phyloP scores from a whole-genome alignment of 2,888 invertebrate species.

The Agrochola litura region DNA sequence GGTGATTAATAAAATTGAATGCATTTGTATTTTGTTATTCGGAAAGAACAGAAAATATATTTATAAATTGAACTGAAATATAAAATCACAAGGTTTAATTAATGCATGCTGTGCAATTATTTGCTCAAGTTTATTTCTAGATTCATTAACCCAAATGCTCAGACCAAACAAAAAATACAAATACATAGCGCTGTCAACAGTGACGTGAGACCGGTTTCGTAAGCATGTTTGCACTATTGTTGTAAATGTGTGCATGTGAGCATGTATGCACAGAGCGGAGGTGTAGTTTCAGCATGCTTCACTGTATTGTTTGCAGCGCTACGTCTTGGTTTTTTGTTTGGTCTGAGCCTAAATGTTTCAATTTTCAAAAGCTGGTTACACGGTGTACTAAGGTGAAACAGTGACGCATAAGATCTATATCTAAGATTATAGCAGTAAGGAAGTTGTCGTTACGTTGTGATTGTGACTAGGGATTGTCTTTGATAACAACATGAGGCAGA shows the following conservation, averaged over 20 bases:
- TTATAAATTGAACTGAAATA: neutral
- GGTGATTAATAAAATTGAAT: constrained; percentile 9
- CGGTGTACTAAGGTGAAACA: neutral
- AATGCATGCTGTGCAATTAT: neutral
- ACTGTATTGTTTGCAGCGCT: too few relatives aligned
- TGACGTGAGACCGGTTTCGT: too few relatives aligned
- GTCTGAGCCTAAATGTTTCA: neutral
- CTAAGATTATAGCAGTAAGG: neutral
- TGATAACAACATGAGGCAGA: too few relatives aligned
- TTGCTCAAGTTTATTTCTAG: neutral
- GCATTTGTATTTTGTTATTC: neutral
- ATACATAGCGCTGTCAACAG: too few relatives aligned
- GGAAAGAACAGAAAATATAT: neutral
- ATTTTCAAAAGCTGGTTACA: neutral
- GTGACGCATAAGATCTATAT: neutral
- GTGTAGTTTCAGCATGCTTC: too few relatives aligned
- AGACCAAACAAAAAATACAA: too few relatives aligned
- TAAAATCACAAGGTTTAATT: neutral
- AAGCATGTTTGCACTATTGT: too few relatives aligned
- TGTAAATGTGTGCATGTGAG: too few relatives aligned
- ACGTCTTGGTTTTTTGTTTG: too few relatives aligned
- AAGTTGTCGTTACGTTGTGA: neutral
- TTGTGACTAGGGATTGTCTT: neutral
- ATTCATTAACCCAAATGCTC: neutral
- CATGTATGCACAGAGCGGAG: too few relatives aligned